Evolutionary conservation across 2,888 invertebrate species (phyloP), one percentile per base, ranked within the genome.

Genomic region (Sphaerophoria rueppellii): DNA sequence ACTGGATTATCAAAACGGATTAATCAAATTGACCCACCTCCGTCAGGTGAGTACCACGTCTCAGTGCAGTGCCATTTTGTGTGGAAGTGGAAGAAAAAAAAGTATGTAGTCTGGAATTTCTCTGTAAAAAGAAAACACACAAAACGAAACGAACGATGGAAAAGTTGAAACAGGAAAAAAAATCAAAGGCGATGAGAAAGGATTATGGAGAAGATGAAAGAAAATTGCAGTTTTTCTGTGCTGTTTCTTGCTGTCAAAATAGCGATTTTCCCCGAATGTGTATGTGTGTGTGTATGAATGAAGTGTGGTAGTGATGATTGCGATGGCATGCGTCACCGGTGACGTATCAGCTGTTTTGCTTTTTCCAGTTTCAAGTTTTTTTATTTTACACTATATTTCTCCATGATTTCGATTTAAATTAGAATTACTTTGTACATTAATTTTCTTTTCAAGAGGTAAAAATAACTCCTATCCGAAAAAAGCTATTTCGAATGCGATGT

Each of bases 271-370:
- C 12, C 12, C 43, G 58, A 35, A 35, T 73, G 81, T 76, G 69
- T 81, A 60, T 16, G 83, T 67, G 54, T 6, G 32, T 4, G 57
- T n/a, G n/a, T n/a, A n/a, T n/a, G n/a, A n/a, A n/a, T n/a, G n/a
- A n/a, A n/a, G 37, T 80, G 48, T 70, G 76, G 14, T 34, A 69
- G 85, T 85, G 85, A 81, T 85, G 60, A 75, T 55, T 85, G 85
- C 81, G 85, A 81, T 85, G 81, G 80, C 81, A 87, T 88, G 88
- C 88, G 88, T 88, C 88, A 88, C 87, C 87, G 87, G 87, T 88
- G 88, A 88, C 88, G 88, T 88, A 88, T 88, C 88, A 88, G 88
- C 85, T 85, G 85, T 83, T 87, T 86, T 79, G 75, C 72, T 65
- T 67, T 9, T 43, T 43, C 11, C 37, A 32, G 32, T 75, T 76